Conservation (phyloP, 2,888 invertebrate genomes). For the Ophraella communa region DNA sequence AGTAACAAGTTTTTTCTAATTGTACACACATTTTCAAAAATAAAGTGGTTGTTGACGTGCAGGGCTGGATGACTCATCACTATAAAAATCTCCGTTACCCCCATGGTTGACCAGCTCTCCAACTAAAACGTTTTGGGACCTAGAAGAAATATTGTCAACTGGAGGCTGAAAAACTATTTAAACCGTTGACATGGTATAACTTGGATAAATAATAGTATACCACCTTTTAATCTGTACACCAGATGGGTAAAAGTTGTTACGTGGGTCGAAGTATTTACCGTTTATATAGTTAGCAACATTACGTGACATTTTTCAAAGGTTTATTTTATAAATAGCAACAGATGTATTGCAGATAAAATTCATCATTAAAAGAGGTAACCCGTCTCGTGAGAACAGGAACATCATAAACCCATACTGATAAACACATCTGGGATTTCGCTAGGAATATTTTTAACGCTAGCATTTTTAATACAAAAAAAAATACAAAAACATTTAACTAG, state of each 20-base stretch:
- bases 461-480: slow-evolving; percentile 24
- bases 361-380: slow-evolving; percentile 46
- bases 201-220: too few species aligned
- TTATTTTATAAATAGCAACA: slow-evolving; percentile 46
- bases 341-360: slow-evolving; percentile 46
- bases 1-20: too few species aligned
- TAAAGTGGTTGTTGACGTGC: too few species aligned
- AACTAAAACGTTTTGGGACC: too few species aligned
- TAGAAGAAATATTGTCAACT: too few species aligned
- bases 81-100: too few species aligned
- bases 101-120: too few species aligned
- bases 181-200: too few species aligned
- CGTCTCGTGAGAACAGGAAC: slow-evolving; percentile 50
- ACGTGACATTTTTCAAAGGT: slow-evolving; percentile 47
- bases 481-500: slow-evolving; percentile 24
- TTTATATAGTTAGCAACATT: slow-evolving; percentile 29
- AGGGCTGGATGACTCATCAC: too few species aligned
- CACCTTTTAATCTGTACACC: slow-evolving; percentile 28
- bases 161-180: too few species aligned
- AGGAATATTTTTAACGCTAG: slow-evolving; percentile 31
- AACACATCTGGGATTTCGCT: slow-evolving; percentile 46
- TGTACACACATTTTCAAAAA: too few species aligned
- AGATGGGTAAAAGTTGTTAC: slow-evolving; percentile 25
- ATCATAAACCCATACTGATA: slow-evolving; percentile 42
- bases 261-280: slow-evolving; percentile 26